Conservation (phyloP, 2,113 vertebrate genomes). For the Colaptes auratus region DNA sequence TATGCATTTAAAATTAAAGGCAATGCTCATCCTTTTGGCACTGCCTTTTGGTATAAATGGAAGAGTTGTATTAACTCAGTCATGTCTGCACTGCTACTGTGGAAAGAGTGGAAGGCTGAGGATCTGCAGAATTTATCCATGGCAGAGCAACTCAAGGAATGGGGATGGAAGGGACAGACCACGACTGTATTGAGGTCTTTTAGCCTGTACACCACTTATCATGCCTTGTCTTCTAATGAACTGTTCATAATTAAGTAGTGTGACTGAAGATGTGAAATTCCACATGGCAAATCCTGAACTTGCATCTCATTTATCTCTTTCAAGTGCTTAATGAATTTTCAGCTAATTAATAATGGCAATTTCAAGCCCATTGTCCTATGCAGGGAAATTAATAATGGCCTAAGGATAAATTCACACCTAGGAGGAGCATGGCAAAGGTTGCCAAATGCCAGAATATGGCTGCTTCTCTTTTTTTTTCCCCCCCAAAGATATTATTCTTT, state of each 20-base stretch:
- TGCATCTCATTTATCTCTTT: slow-evolving; percentile 52
- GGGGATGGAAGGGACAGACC: not conserved
- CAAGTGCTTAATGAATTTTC: slow-evolving; percentile 50
- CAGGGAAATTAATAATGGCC: not conserved
- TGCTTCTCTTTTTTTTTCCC: not conserved
- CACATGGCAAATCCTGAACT: slow-evolving; percentile 27
- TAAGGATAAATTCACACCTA: not conserved
- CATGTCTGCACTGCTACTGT: not conserved
- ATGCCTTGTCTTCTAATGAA: slow-evolving; percentile 19
- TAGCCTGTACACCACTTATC: not conserved
- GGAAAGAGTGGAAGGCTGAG: not conserved
- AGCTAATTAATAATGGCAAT: slow-evolving; percentile 23
- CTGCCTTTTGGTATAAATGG: not conserved
- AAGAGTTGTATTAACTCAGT: not conserved
- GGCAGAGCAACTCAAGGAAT: not conserved
- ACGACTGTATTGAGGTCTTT: not conserved
- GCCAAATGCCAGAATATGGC: not conserved
- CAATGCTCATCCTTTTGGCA: not conserved
- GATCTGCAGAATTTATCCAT: not conserved
- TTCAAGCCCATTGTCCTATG: not conserved
- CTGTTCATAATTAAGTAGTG: slow-evolving; percentile 5
- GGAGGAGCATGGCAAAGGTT: not conserved
- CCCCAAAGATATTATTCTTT: not conserved
- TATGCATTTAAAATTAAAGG: not conserved
- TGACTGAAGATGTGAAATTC: slow-evolving; percentile 20